phyloP scores from a whole-genome alignment of 2,888 invertebrate species.

The Protophormia terraenovae region DNA sequence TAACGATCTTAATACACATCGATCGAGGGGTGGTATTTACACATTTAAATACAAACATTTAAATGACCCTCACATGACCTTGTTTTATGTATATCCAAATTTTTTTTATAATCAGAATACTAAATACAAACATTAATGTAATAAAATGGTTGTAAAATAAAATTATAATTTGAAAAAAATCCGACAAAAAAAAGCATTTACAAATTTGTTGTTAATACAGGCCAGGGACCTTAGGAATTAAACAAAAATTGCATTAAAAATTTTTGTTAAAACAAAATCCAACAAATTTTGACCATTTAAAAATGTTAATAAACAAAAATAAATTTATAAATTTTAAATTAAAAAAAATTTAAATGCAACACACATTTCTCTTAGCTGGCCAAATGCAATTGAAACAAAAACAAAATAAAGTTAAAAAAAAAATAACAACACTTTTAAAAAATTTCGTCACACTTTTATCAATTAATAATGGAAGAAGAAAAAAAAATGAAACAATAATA shows the following conservation, averaged over 20 bases:
- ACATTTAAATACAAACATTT: slow-evolving; percentile 4
- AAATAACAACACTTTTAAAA: not conserved
- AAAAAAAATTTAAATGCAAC: slow-evolving; percentile 50
- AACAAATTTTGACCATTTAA: not conserved
- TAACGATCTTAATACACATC: too few relatives aligned
- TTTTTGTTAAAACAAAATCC: not conserved
- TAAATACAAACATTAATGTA: slow-evolving; percentile 41
- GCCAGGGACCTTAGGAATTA: slow-evolving; percentile 57
- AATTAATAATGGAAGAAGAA: slow-evolving; percentile 17
- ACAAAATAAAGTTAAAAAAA: too few relatives aligned
- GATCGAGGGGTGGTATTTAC: slow-evolving; percentile 9
- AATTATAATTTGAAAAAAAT: not conserved
- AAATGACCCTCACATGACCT: slow-evolving; percentile 60
- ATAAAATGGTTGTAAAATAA: slow-evolving; percentile 32
- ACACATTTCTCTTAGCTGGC: slow-evolving; percentile 51
- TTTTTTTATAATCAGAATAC: slow-evolving; percentile 40
- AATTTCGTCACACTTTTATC: slow-evolving; percentile 34
- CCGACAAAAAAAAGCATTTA: not conserved
- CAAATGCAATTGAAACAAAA: slow-evolving; percentile 33
- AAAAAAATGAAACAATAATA: too few relatives aligned
- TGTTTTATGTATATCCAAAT: not conserved
- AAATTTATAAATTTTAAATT: not conserved
- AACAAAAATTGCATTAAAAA: slow-evolving; percentile 35
- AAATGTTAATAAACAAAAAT: not conserved
- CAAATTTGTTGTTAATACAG: not conserved